Conservation (phyloP, 1,140 invertebrate genomes). For the Diplogasteroides magnus region DNA sequence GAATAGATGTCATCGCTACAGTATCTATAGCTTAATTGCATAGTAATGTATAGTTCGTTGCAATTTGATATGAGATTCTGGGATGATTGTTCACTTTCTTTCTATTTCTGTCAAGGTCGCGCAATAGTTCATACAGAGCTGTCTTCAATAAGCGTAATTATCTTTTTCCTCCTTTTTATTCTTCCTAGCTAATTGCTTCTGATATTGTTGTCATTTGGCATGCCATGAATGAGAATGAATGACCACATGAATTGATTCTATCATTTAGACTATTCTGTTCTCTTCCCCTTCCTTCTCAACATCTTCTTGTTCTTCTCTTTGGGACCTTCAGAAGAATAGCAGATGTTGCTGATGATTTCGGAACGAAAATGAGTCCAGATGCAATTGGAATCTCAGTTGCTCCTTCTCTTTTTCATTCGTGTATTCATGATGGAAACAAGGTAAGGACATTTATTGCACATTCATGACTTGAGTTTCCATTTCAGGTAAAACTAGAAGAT, state of each 20-base stretch:
- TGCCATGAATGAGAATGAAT: too few relatives aligned
- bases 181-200: constrained; percentile 1
- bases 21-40: too few relatives aligned
- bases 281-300: constrained; percentile 81
- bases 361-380: constrained; percentile 90
- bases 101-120: too few relatives aligned
- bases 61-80: too few relatives aligned
- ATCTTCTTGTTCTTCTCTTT: constrained; percentile 84
- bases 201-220: too few relatives aligned
- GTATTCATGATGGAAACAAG: constrained; percentile 75
- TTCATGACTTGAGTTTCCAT: neutral
- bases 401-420: constrained; percentile 94
- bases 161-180: too few relatives aligned
- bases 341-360: constrained; percentile 76
- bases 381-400: constrained; percentile 86
- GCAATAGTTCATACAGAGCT: too few relatives aligned
- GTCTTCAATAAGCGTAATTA: too few relatives aligned
- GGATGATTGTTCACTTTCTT: too few relatives aligned
- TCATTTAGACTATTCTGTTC: constrained; percentile 75
- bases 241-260: too few relatives aligned
- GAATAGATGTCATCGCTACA: too few relatives aligned
- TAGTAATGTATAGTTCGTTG: too few relatives aligned
- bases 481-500: constrained; percentile 85
- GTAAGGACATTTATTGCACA: constrained; percentile 30
- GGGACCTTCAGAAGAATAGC: constrained; percentile 94